These are phyloP conservation scores for Mixornis gularis DNA, from an alignment of 2,113 vertebrate genomes.

Conservation along the genomic window DNA sequence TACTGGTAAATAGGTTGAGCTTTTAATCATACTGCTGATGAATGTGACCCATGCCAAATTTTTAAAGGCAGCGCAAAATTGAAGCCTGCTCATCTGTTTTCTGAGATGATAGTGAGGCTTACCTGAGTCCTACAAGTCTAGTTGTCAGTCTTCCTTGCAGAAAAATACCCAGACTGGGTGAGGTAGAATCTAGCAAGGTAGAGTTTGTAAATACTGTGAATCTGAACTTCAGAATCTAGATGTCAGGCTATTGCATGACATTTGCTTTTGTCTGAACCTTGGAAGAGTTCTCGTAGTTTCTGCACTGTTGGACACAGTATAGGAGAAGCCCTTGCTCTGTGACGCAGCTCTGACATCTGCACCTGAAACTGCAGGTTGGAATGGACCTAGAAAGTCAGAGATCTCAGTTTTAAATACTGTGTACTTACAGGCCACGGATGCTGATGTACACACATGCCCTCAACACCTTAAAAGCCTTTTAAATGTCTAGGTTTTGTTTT, in stretches of 20 bases:
- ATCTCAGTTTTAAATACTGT: neutral
- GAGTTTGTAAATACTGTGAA: neutral
- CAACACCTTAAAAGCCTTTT: neutral
- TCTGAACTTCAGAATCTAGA: neutral
- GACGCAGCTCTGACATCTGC: accelerated
- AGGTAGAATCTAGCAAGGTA: neutral
- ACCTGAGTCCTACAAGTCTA: neutral
- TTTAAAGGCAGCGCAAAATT: neutral
- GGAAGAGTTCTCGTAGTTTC: neutral
- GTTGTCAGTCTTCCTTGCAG: neutral
- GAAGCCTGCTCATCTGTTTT: neutral
- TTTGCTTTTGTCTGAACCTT: neutral
- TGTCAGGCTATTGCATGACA: neutral
- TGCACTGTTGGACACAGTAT: neutral
- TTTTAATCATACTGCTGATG: neutral
- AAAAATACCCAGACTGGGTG: neutral
- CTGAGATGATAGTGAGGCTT: neutral
- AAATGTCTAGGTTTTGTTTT: neutral
- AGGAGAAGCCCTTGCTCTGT: neutral
- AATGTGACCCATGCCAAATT: neutral
- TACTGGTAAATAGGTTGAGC: neutral
- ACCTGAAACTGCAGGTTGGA: neutral
- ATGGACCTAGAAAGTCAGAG: neutral
- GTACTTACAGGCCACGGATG: neutral
- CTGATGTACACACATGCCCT: neutral